Base-by-base conservation (phyloP, 1,140 invertebrate genomes). In the Neodiprion fabricii region DNA sequence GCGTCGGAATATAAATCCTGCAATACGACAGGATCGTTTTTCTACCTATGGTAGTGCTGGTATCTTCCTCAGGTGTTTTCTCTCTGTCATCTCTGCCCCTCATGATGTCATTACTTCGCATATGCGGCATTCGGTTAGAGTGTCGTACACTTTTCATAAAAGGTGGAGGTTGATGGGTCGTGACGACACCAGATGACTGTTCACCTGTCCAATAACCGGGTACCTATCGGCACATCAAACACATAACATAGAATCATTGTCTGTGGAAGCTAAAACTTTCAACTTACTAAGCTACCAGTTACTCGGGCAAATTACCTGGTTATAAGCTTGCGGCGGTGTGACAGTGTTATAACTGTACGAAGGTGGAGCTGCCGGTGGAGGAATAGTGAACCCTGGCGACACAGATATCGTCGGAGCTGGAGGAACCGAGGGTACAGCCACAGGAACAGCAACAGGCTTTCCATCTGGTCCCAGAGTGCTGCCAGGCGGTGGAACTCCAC, bases 131-230 rank as follows among this genome's bases (percentile, higher is more conserved):
- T 78, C 86, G 81, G 14, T 78, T 83, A 12, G 75, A 66, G 65
- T 83, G 81, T 65, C 84, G 75, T 9, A 86, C 82, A 21, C 84
- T 83, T 77, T 88, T 87, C 70, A 87, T 81, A 47, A 86, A 86
- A 28, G 85, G 83, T 10, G 85, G 80, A 10, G 82, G 81, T 48
- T 84, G 85, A 10, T 53, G 50, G n/a, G 50, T 11, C n/a, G 82
- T 72, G 4, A 84, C 70, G 40, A 83, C 72, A 40, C 81, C 21
- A 66, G 78, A 75, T 21, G 81, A 79, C 72, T 85, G 80, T 67
- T 88, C 86, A 12, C 83, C 81, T 65, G 86, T 85, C 90, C 88
- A 89, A 72, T 88, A 89, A 74, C 79, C 80, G 65, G 82, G 65
- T 53, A 84, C 81, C 83, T 85, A 74, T 21, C 28, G 40, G 47